A percentile compares a stretch with the other conserved stretches of the same genome.
phyloP scores from a whole-genome alignment of 2,888 invertebrate species.

The Pogonocherus hispidulus region DNA sequence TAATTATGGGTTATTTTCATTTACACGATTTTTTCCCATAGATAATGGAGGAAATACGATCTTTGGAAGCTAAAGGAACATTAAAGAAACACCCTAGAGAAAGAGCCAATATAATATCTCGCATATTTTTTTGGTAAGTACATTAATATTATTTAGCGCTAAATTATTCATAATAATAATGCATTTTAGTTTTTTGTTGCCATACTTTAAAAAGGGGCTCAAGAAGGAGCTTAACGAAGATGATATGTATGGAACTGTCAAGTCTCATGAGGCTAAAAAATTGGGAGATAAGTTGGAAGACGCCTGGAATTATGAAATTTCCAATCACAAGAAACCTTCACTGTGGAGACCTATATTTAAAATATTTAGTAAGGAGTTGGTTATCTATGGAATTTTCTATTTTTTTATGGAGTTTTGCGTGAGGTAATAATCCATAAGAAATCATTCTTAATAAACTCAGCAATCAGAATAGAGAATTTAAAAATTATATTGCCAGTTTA shows the following conservation, averaged over 20 bases:
- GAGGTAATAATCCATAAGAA: no score
- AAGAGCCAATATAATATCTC: slow-evolving; percentile 50
- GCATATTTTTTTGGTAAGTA: slow-evolving; percentile 53
- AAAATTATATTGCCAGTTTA: no score
- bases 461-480: no score
- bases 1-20: no score
- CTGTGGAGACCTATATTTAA: slow-evolving; percentile 14
- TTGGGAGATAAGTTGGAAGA: slow-evolving; percentile 66
- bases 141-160: background rate
- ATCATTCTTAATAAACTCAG: no score
- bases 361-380: slow-evolving; percentile 36
- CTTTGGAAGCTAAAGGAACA: slow-evolving; percentile 35
- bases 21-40: background rate
- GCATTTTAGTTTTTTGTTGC: slow-evolving; percentile 70
- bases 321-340: slow-evolving; percentile 52
- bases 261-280: slow-evolving; percentile 65
- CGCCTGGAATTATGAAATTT: slow-evolving; percentile 55
- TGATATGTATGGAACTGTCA: slow-evolving; percentile 69
- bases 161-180: slow-evolving; percentile 2
- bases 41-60: background rate
- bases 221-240: slow-evolving; percentile 68
- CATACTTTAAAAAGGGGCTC: slow-evolving; percentile 68
- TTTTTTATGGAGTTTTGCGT: slow-evolving; percentile 47
- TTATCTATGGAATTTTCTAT: slow-evolving; percentile 39
- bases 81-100: slow-evolving; percentile 49